Evolutionary conservation across 2,888 invertebrate species (phyloP).

Genomic region (Pandemis cinnamomeana): DNA sequence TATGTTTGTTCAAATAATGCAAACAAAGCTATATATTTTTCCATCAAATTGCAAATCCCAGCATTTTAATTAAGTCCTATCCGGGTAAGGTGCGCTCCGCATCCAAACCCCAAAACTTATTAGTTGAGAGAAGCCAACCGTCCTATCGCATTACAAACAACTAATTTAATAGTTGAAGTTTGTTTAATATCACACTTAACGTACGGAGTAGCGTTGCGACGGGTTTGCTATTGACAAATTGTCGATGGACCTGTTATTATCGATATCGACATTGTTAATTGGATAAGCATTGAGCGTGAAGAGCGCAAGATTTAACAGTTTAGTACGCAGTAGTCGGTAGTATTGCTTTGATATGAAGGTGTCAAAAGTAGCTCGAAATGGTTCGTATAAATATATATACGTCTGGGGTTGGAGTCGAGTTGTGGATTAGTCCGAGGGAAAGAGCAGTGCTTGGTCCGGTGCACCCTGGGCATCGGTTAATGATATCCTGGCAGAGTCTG

Average conservation of each 20-base stretch:
- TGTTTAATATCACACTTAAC: slow-evolving; percentile 50
- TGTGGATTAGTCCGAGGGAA: no score
- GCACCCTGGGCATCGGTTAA: no score
- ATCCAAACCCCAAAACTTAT: slow-evolving; percentile 11
- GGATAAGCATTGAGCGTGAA: no score
- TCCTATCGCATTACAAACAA: slow-evolving; percentile 38
- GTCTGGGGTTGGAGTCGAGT: no score
- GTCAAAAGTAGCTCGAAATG: no score
- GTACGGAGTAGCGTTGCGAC: background rate
- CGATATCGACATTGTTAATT: background rate
- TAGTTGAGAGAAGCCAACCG: slow-evolving; percentile 32
- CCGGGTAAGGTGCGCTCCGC: background rate
- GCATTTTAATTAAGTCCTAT: slow-evolving; percentile 1
- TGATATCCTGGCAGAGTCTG: no score
- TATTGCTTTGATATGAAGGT: no score
- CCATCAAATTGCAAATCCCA: background rate
- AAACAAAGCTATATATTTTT: background rate
- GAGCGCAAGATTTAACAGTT: no score
- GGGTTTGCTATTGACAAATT: background rate
- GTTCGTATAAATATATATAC: no score
- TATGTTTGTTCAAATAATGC: background rate
- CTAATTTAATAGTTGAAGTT: slow-evolving; percentile 47
- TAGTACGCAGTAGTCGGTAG: no score
- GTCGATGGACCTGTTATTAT: no score
- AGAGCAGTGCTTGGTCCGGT: no score